phyloP scores from a whole-genome alignment of 2,113 vertebrate species.

The Cyanoramphus novaezelandiae region DNA sequence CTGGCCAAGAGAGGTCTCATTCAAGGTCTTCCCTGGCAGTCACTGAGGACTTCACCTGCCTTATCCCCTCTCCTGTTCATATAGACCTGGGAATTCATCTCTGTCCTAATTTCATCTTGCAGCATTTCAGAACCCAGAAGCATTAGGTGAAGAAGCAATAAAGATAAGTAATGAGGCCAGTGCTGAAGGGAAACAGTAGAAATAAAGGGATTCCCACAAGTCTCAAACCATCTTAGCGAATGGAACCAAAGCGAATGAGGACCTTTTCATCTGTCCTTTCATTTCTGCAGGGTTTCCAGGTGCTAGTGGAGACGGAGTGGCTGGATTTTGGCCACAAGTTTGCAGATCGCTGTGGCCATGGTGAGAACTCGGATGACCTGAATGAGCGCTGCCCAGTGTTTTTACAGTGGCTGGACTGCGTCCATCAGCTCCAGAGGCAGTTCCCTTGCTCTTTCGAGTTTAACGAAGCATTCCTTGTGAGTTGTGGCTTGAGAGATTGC shows the following conservation, averaged over 20 bases:
- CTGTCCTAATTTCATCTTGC: neutral
- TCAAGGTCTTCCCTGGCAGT: neutral
- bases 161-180: neutral
- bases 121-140: neutral
- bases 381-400: slow-evolving; percentile 98
- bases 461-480: slow-evolving; percentile 97
- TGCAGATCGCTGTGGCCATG: slow-evolving; percentile 95
- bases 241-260: neutral
- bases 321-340: slow-evolving; percentile 98
- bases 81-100: neutral
- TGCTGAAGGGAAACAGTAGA: neutral
- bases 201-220: neutral
- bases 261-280: neutral
- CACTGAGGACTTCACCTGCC: neutral
- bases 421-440: slow-evolving; percentile 98
- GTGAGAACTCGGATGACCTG: slow-evolving; percentile 92
- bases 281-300: slow-evolving; percentile 90
- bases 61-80: neutral
- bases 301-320: slow-evolving; percentile 97
- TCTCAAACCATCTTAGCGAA: neutral
- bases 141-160: neutral
- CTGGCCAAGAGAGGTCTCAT: neutral
- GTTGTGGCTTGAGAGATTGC: slow-evolving; percentile 51
- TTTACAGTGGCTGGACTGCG: slow-evolving; percentile 97
- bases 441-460: slow-evolving; percentile 99